These are phyloP conservation scores for Pteropus alecto DNA, from an alignment of 2,113 vertebrate genomes.

Conservation along the genomic window DNA sequence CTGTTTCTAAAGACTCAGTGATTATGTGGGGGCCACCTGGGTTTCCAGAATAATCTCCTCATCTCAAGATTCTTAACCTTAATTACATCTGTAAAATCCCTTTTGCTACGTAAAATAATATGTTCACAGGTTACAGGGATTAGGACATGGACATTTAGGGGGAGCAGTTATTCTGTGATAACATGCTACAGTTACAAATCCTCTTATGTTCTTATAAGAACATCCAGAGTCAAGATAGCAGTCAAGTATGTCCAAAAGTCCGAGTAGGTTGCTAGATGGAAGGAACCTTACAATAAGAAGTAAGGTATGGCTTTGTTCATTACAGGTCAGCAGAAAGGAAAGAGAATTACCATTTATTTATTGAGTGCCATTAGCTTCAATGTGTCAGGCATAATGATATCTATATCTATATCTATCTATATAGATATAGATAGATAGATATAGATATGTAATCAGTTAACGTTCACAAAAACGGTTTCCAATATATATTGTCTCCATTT, in stretches of 20 bases:
- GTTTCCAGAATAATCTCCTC: constrained; percentile 12
- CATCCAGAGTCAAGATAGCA: background rate
- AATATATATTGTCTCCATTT: background rate
- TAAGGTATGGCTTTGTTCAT: background rate
- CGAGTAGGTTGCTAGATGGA: background rate
- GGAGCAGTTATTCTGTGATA: constrained; percentile 20
- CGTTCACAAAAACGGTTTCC: background rate
- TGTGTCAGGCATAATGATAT: background rate
- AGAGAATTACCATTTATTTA: background rate
- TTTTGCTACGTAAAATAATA: constrained; percentile 2
- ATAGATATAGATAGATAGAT: no score
- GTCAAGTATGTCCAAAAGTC: background rate
- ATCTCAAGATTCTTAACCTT: constrained; percentile 32
- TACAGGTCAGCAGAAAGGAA: background rate
- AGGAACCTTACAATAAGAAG: background rate
- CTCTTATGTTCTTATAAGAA: constrained; percentile 20
- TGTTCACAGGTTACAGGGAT: constrained; percentile 9
- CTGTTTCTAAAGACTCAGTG: background rate
- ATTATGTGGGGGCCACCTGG: background rate
- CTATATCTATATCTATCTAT: background rate
- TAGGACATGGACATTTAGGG: background rate
- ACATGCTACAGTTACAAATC: background rate
- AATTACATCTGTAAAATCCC: constrained; percentile 1
- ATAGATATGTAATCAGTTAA: background rate
- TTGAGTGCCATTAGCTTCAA: background rate